Evolutionary conservation across 1,140 invertebrate species (phyloP).

Genomic region (Bombus waltoni): DNA sequence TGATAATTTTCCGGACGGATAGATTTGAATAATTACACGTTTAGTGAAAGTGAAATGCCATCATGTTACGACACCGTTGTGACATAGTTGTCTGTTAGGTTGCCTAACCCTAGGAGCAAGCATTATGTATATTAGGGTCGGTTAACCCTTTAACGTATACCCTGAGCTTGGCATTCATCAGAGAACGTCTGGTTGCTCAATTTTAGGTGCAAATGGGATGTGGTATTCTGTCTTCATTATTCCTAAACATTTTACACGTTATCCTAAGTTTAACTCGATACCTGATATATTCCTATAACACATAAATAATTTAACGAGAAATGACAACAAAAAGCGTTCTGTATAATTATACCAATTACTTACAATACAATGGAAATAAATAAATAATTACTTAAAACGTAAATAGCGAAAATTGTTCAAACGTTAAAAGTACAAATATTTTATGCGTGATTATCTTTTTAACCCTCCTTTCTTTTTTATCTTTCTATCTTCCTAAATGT

Average conservation of each 20-base stretch:
- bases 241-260: neutral
- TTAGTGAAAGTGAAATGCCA: neutral
- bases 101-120: constrained; percentile 66
- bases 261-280: neutral
- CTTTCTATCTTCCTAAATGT: neutral
- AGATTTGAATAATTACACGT: constrained; percentile 7
- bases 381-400: neutral
- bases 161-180: constrained; percentile 49
- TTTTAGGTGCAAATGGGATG: constrained; percentile 60
- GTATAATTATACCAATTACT: neutral
- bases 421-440: neutral
- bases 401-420: neutral
- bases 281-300: neutral
- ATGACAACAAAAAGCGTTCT: no score
- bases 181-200: constrained; percentile 70
- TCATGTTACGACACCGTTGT: constrained; percentile 9
- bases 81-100: constrained; percentile 61
- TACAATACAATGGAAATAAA: neutral
- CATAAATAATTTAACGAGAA: neutral
- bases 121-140: constrained; percentile 69
- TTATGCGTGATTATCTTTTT: no score
- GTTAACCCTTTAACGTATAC: constrained; percentile 65
- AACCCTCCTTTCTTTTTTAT: neutral
- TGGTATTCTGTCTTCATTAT: neutral
- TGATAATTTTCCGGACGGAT: neutral